These are phyloP conservation scores for Pseudorectes ferrugineus DNA, from an alignment of 2,113 vertebrate species.

Conservation along the genomic window DNA sequence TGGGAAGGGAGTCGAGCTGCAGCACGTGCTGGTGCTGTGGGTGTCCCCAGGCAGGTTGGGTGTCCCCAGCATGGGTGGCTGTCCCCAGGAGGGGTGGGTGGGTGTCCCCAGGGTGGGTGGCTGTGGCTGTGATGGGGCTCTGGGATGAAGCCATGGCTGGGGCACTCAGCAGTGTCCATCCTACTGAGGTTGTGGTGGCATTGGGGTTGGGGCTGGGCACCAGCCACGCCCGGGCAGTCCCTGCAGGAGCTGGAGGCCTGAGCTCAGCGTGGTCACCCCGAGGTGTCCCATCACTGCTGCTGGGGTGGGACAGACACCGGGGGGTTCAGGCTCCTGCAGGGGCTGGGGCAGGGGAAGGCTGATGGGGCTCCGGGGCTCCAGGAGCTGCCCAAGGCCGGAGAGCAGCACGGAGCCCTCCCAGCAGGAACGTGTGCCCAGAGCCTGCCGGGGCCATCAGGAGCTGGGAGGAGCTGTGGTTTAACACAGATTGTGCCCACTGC, in stretches of 20 bases:
- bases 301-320: fast-evolving
- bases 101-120: too few species aligned
- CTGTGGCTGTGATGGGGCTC: background rate
- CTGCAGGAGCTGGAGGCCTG: background rate
- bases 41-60: background rate
- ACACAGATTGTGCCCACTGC: background rate
- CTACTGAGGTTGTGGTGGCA: fast-evolving
- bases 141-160: background rate
- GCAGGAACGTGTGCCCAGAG: background rate
- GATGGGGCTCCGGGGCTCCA: background rate
- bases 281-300: background rate
- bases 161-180: background rate
- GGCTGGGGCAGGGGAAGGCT: background rate
- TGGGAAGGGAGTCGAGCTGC: background rate
- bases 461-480: background rate
- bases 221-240: too few species aligned
- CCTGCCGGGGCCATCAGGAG: background rate
- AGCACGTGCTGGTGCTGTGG: background rate
- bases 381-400: background rate
- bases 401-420: background rate
- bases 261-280: fast-evolving
- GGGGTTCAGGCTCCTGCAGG: background rate
- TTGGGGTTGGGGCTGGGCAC: fast-evolving
- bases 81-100: too few species aligned
- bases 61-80: too few species aligned